Evolutionary conservation across 2,888 invertebrate species (phyloP).

Genomic region (Polymixis lichenea): DNA sequence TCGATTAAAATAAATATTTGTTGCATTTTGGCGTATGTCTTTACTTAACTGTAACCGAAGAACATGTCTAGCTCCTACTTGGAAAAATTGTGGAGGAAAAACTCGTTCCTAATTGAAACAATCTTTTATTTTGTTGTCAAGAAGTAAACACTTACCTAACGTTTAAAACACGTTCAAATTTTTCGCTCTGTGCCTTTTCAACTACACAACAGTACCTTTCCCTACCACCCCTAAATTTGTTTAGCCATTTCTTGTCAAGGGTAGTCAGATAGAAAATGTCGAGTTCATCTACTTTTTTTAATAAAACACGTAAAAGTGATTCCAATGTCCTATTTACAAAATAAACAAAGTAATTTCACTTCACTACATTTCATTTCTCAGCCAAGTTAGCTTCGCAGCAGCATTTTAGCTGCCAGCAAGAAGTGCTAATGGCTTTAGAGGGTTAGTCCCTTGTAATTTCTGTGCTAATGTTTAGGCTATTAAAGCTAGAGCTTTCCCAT

Average conservation of each 20-base stretch:
- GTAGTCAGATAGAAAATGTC: too few species aligned
- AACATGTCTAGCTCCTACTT: background rate
- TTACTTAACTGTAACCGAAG: background rate
- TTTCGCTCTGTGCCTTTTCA: too few species aligned
- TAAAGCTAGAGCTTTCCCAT: slow-evolving; percentile 73
- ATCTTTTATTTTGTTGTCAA: background rate
- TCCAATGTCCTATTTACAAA: too few species aligned
- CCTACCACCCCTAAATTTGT: too few species aligned
- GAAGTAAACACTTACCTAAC: too few species aligned
- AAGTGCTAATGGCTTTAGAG: slow-evolving; percentile 77
- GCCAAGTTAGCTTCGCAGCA: slow-evolving; percentile 39
- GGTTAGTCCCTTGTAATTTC: slow-evolving; percentile 82
- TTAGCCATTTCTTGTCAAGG: too few species aligned
- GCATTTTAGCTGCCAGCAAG: slow-evolving; percentile 66
- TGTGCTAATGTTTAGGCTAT: slow-evolving; percentile 79
- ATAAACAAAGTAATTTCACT: too few species aligned
- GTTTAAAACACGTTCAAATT: background rate
- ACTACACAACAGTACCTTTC: background rate
- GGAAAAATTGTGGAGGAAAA: background rate
- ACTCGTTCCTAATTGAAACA: background rate
- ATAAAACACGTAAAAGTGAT: too few species aligned
- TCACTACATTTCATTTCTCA: too few species aligned
- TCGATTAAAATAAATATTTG: slow-evolving; percentile 8
- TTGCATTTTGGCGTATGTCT: background rate
- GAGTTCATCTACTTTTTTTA: too few species aligned